Evolutionary conservation across 37 sponge, comb jelly and placozoan genomes (phyloP).

Genomic region (Hexactinellida sp.): DNA sequence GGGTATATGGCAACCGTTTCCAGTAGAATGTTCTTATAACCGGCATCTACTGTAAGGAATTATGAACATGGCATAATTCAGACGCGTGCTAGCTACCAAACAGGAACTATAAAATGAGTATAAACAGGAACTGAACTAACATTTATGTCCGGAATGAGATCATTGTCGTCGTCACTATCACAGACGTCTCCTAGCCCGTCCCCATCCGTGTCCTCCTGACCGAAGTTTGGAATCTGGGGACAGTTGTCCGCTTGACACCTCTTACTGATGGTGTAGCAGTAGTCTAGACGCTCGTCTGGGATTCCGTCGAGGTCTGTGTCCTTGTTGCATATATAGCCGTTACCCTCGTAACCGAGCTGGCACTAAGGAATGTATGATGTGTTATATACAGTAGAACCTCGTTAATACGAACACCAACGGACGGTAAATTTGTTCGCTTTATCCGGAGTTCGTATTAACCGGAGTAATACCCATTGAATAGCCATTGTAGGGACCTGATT

Average conservation of each 20-base stretch:
- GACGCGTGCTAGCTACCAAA: no score
- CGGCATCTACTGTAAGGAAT: no score
- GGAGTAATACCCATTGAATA: neutral
- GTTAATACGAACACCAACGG: no score
- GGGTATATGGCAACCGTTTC: no score
- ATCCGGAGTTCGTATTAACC: no score
- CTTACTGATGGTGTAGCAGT: conserved; percentile 25
- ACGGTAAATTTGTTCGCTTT: no score
- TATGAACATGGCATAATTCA: no score
- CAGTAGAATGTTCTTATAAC: no score
- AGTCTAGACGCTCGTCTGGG: conserved; percentile 35
- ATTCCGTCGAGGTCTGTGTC: conserved; percentile 65
- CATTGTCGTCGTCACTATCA: conserved; percentile 44
- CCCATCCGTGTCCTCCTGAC: conserved; percentile 51
- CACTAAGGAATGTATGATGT: neutral
- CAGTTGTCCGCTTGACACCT: conserved; percentile 62
- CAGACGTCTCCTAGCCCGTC: conserved; percentile 65
- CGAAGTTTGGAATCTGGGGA: conserved; percentile 40
- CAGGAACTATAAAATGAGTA: neutral
- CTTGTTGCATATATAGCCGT: conserved; percentile 17
- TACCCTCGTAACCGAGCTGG: conserved; percentile 19
- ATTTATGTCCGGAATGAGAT: conserved; percentile 26
- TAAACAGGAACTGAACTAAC: conserved; percentile 17
- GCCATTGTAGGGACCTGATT: neutral
- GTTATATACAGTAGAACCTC: no score